These are phyloP conservation scores for Heteromurus nitidus DNA, from an alignment of 2,888 invertebrate genomes.

Conservation along the genomic window DNA sequence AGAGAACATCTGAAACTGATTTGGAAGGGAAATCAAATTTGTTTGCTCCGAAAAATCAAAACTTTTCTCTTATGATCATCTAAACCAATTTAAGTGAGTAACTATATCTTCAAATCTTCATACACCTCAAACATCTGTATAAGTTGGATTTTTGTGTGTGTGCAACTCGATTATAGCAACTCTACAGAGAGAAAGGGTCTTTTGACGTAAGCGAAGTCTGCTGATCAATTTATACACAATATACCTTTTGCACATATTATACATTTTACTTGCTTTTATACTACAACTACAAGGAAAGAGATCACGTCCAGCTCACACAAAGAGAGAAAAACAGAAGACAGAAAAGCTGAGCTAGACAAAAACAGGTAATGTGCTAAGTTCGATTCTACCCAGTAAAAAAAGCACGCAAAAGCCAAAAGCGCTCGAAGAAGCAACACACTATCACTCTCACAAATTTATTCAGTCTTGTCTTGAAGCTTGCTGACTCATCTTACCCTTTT, in stretches of 20 bases:
- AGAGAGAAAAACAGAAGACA: constrained; percentile 40
- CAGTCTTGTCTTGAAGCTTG: constrained; percentile 44
- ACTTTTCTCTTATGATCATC: too few species aligned
- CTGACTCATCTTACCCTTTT: constrained; percentile 45
- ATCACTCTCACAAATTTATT: constrained; percentile 43
- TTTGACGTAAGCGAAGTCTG: constrained; percentile 54
- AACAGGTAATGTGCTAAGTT: constrained; percentile 62
- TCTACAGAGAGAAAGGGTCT: background rate
- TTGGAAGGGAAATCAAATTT: too few species aligned
- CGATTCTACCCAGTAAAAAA: constrained; percentile 35
- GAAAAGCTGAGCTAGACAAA: constrained; percentile 61
- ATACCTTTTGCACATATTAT: background rate
- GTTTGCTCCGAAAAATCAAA: too few species aligned
- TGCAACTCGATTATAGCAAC: too few species aligned
- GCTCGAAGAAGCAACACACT: constrained; percentile 48
- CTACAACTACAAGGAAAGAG: constrained; percentile 2
- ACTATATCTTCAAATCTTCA: too few species aligned
- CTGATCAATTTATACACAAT: constrained; percentile 42
- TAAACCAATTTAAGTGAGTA: too few species aligned
- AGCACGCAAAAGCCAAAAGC: constrained; percentile 40
- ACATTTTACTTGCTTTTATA: background rate
- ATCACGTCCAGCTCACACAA: constrained; percentile 32
- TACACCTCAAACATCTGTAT: too few species aligned
- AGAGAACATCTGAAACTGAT: too few species aligned
- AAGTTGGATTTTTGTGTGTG: too few species aligned